Evolutionary conservation across 2,113 vertebrate species (phyloP).

Genomic region (Tretioscincus oriximinensis): DNA sequence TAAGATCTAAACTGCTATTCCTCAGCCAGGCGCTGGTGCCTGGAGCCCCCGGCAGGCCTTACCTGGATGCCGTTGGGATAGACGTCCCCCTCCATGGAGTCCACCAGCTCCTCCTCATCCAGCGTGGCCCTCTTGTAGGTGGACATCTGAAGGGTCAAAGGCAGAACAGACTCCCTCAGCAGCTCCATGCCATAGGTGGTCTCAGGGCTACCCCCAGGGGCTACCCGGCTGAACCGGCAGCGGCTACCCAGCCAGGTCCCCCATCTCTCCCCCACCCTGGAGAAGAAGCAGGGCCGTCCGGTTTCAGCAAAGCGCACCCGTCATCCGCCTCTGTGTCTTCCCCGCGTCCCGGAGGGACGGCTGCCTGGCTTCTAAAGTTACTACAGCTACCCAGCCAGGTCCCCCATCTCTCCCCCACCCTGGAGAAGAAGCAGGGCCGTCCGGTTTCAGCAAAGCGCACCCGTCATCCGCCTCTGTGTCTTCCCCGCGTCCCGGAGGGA

Average conservation of each 20-base stretch:
- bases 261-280: not conserved
- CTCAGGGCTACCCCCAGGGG: not conserved
- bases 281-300: not conserved
- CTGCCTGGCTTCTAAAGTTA: not conserved
- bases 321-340: not conserved
- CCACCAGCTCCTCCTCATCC: constrained; percentile 91
- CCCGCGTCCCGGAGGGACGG: not conserved
- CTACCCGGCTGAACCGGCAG: not conserved
- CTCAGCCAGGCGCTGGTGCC: no score
- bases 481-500: not conserved
- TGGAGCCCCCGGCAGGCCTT: constrained; percentile 20
- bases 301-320: not conserved
- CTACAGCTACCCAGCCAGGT: no score
- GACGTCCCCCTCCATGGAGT: constrained; percentile 77
- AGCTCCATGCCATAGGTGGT: constrained; percentile 59
- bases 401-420: not conserved
- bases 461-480: not conserved
- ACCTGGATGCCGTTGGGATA: constrained; percentile 88
- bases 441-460: not conserved
- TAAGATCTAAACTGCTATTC: no score
- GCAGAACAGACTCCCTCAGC: constrained; percentile 80
- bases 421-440: not conserved
- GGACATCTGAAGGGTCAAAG: constrained; percentile 90
- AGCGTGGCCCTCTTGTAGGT: constrained; percentile 90
- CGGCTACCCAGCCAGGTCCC: no score